phyloP scores from a whole-genome alignment of 2,113 vertebrate species.

The Periophthalmus modestus region DNA sequence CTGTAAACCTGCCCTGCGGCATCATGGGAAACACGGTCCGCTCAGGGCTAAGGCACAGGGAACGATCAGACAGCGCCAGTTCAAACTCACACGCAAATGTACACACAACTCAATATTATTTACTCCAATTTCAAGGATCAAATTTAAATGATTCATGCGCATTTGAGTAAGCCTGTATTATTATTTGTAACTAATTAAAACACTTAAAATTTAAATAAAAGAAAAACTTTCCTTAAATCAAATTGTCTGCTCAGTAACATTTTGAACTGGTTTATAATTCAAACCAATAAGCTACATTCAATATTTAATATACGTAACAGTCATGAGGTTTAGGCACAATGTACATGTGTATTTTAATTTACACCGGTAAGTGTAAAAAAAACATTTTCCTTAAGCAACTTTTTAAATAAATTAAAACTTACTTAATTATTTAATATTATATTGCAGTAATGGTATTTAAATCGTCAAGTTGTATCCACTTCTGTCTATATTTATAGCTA shows the following conservation, averaged over 20 bases:
- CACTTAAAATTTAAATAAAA: no score
- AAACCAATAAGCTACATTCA: background rate
- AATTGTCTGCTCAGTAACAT: background rate
- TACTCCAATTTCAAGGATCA: background rate
- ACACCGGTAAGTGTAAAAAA: no score
- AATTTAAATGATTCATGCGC: no score
- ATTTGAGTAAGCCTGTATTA: background rate
- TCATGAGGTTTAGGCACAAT: background rate
- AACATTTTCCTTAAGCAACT: no score
- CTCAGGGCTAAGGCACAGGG: constrained; percentile 65
- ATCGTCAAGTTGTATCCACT: no score
- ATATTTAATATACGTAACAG: background rate
- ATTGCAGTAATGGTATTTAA: no score
- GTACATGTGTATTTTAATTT: no score
- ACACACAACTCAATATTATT: background rate
- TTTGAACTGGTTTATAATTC: background rate
- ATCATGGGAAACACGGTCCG: constrained; percentile 27
- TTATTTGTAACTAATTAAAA: no score
- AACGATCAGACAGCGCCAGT: background rate
- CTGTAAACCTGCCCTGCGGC: constrained; percentile 63
- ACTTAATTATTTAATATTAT: no score
- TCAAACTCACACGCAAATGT: background rate
- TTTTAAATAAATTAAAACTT: no score
- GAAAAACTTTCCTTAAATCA: no score
- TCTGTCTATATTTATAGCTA: no score